A percentile compares a stretch with the other conserved stretches of the same genome.
Conservation (phyloP, 37 sponge, comb jelly and placozoan genomes). For the Oopsacas minuta region DNA sequence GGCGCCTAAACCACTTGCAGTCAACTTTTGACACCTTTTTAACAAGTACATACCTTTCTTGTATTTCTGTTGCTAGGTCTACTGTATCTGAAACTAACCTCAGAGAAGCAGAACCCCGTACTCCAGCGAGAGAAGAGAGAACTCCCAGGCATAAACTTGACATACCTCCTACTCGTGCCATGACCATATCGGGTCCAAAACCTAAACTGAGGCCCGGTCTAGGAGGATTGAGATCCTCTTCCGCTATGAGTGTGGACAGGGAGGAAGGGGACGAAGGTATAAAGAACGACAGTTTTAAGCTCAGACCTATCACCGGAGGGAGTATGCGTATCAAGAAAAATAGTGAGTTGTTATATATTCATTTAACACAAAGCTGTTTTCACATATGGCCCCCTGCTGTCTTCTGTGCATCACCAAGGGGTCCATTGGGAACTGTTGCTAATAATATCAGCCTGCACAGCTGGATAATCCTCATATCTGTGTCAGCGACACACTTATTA, state of each 20-base stretch:
- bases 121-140: not conserved
- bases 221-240: not conserved
- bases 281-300: not conserved
- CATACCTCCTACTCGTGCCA: not conserved
- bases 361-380: too few relatives aligned
- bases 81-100: conserved; percentile 6
- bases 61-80: not conserved
- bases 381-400: too few relatives aligned
- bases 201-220: not conserved
- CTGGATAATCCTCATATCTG: too few relatives aligned
- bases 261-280: not conserved
- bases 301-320: not conserved
- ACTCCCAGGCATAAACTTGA: not conserved
- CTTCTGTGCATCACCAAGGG: too few relatives aligned
- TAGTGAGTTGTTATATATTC: too few relatives aligned
- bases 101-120: not conserved
- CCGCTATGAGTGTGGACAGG: not conserved
- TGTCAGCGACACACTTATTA: too few relatives aligned
- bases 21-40: not conserved
- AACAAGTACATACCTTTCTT: not conserved
- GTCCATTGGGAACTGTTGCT: too few relatives aligned
- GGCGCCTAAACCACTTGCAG: not conserved
- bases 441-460: too few relatives aligned
- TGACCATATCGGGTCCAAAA: not conserved
- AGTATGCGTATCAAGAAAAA: not conserved